Evolutionary conservation across 2,888 invertebrate genomes (phyloP).

Genomic region (Chrysodeixis includens): DNA sequence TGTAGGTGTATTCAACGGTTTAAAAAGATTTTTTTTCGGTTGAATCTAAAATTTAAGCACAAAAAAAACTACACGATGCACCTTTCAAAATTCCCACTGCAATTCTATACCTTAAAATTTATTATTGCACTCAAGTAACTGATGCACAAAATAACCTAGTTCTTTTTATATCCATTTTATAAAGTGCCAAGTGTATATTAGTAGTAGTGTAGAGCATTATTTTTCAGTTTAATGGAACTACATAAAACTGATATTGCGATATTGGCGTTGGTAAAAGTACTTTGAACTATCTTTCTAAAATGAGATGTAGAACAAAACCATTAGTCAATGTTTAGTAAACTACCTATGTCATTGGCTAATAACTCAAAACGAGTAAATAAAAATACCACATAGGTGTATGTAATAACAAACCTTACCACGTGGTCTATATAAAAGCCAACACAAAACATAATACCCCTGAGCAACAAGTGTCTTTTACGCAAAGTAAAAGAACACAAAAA

Average conservation of each 20-base stretch:
- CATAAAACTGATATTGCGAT: too few relatives aligned
- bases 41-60: slow-evolving; percentile 56
- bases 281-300: too few relatives aligned
- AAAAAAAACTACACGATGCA: slow-evolving; percentile 70
- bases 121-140: slow-evolving; percentile 24
- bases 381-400: slow-evolving; percentile 11
- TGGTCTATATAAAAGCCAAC: slow-evolving; percentile 63
- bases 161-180: neutral
- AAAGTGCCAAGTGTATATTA: too few relatives aligned
- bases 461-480: slow-evolving; percentile 87
- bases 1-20: slow-evolving; percentile 85
- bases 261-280: too few relatives aligned
- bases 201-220: too few relatives aligned
- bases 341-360: neutral
- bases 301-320: neutral
- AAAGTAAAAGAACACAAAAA: slow-evolving; percentile 85
- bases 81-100: slow-evolving; percentile 84
- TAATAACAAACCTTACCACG: slow-evolving; percentile 39
- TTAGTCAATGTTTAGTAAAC: neutral
- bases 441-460: slow-evolving; percentile 78
- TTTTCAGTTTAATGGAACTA: too few relatives aligned
- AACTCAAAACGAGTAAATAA: neutral
- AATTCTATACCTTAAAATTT: slow-evolving; percentile 38
- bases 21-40: slow-evolving; percentile 61
- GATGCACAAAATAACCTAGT: slow-evolving; percentile 19